Base-by-base conservation (phyloP, 2,797 vertebrate genomes). In the Cirrhinus mrigala region DNA sequence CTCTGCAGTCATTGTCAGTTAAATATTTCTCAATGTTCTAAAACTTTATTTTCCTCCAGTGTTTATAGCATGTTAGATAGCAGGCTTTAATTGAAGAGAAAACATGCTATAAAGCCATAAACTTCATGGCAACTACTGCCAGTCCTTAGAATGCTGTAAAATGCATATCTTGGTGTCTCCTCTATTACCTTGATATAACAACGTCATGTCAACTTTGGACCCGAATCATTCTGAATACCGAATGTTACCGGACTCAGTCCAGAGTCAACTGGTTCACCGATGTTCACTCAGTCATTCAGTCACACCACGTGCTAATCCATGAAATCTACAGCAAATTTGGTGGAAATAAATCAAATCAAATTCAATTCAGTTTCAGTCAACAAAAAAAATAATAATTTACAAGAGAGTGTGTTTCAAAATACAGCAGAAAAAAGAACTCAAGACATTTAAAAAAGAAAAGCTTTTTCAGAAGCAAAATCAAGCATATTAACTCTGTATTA, bases 121-220 rank as follows among this genome's bases (percentile, higher is more conserved):
- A 92, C 71, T 33, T 71, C 16, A n/a, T 76, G 60, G 54, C 85
- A 88, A 87, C 87, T 87, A 84, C 88, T 82, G 80, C 44, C 86
- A 86, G 37, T 87, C 87, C 68, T 73, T 71, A 37, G 22, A 83
- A 80, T 83, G 79, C 88, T 60, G 77, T 92, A 90, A 91, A 86
- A 91, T 70, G 37, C 86, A 54, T 91, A 92, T 94, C 90, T 92
- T 29, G 87, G 58, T 89, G 90, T 93, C 92, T 84, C 74, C 80
- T 73, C 87, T 91, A 93, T 94, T 91, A 91, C 88, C 90, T 86
- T 91, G 83, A 94, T 94, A 95, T 82, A 94, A 94, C 90, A 76
- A 64, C 11, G 87, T 90, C 79, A 87, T 84, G 91, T 94, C 69
- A 93, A 93, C 94, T 95, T 95, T 95, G 94, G 92, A 95, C 94